phyloP scores from a whole-genome alignment of 2,888 invertebrate species.

The Hedya salicella region DNA sequence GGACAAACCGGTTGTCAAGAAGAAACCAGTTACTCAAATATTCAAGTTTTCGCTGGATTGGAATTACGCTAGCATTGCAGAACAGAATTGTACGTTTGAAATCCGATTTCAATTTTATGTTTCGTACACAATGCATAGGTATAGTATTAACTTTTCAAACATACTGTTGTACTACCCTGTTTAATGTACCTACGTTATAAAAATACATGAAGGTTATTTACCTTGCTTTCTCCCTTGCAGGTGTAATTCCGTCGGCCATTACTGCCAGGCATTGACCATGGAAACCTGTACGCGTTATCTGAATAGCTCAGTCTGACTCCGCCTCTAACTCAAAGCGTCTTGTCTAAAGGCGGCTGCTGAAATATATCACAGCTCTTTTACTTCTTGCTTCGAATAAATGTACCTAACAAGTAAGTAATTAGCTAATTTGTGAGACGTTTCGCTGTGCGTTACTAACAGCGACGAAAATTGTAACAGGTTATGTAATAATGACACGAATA shows the following conservation, averaged over 20 bases:
- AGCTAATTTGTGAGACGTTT: too few relatives aligned
- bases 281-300: constrained; percentile 18
- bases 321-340: constrained; percentile 6
- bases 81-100: too few relatives aligned
- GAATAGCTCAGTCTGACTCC: constrained; percentile 1
- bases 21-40: too few relatives aligned
- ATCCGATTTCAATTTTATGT: too few relatives aligned
- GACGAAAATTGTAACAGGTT: too few relatives aligned
- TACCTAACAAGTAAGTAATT: background rate
- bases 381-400: background rate
- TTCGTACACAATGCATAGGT: too few relatives aligned
- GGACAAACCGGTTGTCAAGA: too few relatives aligned
- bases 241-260: constrained; percentile 21
- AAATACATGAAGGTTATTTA: background rate
- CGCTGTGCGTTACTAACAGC: background rate
- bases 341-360: constrained; percentile 5
- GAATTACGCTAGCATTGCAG: too few relatives aligned
- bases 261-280: constrained; percentile 14
- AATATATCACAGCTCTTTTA: constrained; percentile 9
- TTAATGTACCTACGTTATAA: background rate
- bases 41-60: too few relatives aligned
- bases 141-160: too few relatives aligned
- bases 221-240: constrained; percentile 5
- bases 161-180: too few relatives aligned
- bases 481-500: too few relatives aligned